A percentile compares a stretch with the other conserved stretches of the same genome.
Conservation (phyloP, 2,888 invertebrate species). For the Pristionchus arcanus region DNA sequence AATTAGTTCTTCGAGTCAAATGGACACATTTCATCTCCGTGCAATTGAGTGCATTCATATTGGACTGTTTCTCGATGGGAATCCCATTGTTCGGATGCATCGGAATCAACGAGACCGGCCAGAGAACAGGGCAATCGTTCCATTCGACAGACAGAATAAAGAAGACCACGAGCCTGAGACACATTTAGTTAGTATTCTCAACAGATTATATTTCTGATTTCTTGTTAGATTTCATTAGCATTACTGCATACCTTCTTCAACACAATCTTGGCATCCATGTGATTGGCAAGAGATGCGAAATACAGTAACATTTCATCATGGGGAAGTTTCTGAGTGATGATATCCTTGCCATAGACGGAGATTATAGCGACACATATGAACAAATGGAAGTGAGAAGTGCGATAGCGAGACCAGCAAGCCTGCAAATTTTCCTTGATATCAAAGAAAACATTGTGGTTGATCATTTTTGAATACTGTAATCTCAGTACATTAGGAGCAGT, state of each 20-base stretch:
- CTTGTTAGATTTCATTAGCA: background rate
- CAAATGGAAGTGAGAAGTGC: slow-evolving; percentile 95
- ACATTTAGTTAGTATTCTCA: background rate
- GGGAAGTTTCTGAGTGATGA: slow-evolving; percentile 92
- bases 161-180: slow-evolving; percentile 88
- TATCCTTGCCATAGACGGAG: slow-evolving; percentile 87
- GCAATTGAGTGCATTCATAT: slow-evolving; percentile 71
- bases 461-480: background rate
- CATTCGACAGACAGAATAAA: slow-evolving; percentile 92
- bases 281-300: slow-evolving; percentile 96
- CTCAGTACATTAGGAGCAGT: background rate
- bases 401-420: slow-evolving; percentile 96
- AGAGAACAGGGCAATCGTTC: slow-evolving; percentile 92
- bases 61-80: slow-evolving; percentile 68
- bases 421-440: background rate
- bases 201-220: too few relatives aligned
- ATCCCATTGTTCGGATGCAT: slow-evolving; percentile 73
- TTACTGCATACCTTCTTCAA: slow-evolving; percentile 85
- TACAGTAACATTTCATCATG: slow-evolving; percentile 95
- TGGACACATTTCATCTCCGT: slow-evolving; percentile 60
- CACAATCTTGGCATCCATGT: slow-evolving; percentile 94
- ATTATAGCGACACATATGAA: slow-evolving; percentile 95
- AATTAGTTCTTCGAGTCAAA: slow-evolving; percentile 2
- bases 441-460: too few relatives aligned
- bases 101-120: slow-evolving; percentile 82